Evolutionary conservation across 2,797 vertebrate genomes (phyloP).

Genomic region (Urophycis tenuis): DNA sequence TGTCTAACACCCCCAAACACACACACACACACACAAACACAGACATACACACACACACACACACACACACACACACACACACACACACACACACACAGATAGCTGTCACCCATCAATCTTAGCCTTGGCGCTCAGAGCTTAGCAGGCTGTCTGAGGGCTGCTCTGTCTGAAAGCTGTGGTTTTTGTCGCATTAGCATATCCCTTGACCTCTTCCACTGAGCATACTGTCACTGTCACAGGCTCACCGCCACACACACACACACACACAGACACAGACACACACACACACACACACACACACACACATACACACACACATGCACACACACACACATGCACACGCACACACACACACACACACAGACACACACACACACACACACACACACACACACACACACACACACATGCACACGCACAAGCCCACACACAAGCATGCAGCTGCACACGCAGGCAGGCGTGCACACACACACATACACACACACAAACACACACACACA

Average conservation of each 20-base stretch:
- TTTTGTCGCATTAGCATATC: conserved; percentile 39
- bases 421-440: neutral
- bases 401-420: neutral
- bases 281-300: neutral
- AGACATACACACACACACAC: conserved; percentile 1
- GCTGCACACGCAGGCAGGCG: too few species aligned
- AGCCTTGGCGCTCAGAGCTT: conserved; percentile 24
- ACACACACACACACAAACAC: neutral
- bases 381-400: conserved; percentile 8
- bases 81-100: conserved; percentile 18
- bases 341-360: neutral
- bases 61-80: conserved; percentile 8
- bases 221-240: conserved; percentile 26
- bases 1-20: conserved; percentile 22
- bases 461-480: conserved; percentile 13
- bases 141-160: conserved; percentile 29
- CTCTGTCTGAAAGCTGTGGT: conserved; percentile 30
- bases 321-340: neutral
- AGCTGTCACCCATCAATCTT: conserved; percentile 40
- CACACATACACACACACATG: neutral
- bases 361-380: neutral
- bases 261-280: neutral
- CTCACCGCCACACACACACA: conserved; percentile 14
- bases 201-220: conserved; percentile 32
- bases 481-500: neutral